Percentiles rank a stretch among this genome's conserved stretches.
phyloP scores from a whole-genome alignment of 2,797 vertebrate species.

The Botia kubotai region DNA sequence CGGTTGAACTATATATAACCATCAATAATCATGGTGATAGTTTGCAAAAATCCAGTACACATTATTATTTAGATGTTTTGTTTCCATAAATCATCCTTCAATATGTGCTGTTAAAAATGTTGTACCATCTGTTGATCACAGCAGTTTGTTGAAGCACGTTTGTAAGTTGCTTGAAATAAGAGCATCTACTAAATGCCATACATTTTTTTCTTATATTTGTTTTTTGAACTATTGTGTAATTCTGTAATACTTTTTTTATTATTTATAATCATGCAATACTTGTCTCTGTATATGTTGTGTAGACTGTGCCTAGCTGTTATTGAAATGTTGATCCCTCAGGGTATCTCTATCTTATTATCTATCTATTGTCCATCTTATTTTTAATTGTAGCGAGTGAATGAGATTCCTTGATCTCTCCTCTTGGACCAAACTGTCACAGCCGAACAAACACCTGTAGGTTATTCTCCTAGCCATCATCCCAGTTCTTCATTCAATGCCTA shows the following conservation, averaged over 20 bases:
- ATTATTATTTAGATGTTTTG: not conserved
- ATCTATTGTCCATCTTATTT: not conserved
- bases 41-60: not conserved
- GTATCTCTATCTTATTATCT: not conserved
- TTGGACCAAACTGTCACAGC: constrained; percentile 29
- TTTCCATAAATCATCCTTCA: not conserved
- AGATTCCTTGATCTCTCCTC: constrained; percentile 14
- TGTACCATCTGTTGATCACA: not conserved
- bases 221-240: too few relatives aligned
- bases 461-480: constrained; percentile 55
- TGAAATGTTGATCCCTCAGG: not conserved
- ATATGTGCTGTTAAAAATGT: too few relatives aligned
- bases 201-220: not conserved
- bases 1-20: not conserved
- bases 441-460: not conserved
- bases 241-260: not conserved
- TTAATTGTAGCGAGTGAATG: constrained; percentile 1
- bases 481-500: constrained; percentile 88
- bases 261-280: not conserved
- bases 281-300: not conserved
- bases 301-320: not conserved
- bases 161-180: not conserved
- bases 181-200: not conserved
- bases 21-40: constrained; percentile 5
- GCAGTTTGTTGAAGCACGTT: not conserved